Base-by-base conservation (phyloP, 92 coral and sea anemone species). In the Heteractis magnifica region DNA sequence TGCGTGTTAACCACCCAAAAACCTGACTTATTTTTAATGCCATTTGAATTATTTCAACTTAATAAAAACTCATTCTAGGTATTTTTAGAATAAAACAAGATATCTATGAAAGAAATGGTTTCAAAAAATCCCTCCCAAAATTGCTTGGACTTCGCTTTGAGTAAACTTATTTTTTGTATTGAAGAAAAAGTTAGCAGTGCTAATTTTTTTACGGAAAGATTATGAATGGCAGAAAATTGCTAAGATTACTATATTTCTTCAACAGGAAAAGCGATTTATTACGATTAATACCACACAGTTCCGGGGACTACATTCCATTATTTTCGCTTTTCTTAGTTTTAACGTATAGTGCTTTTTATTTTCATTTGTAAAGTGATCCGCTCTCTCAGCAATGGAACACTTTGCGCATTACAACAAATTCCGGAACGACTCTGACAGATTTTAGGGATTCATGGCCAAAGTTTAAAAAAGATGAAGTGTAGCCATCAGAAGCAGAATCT, bases 231-330 rank as follows among this genome's bases (percentile, higher is more conserved):
- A 62, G 14, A 12, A 68, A 68, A 68, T 68, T 26, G 6, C 73
- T 68, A 68, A 26, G 49, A 68, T 68, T 68, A 68, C 49, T 5
- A 20, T 34, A 26, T 26, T 20, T 68, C 23, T 68, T 68, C 15
- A 68, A 68, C 73, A 68, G 73, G 71, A 64, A 64, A 3, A 64
- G 8, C 16, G 21, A 65, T 65, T 81, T 81, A 41, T 62, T 55
- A 65, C 83, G 9, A 79, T 62, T 34, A n/a, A 26, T 16, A 18
- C 23, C 18, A 20, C 70, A 6, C 19, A 62, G 70, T 65, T 18
- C 84, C 84, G 84, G 44, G 44, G 84, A 81, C 53, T 51, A 81
- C 62, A 49, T 51, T 79, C 58, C 41, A 51, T 71, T 19, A 79
- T 71, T 81, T n/a, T 59, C 70, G 14, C 23, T 68, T 70, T 56